Percentiles rank a stretch among this genome's conserved stretches.
phyloP scores from a whole-genome alignment of 2,113 vertebrate species.

The Sisor rabdophorus region DNA sequence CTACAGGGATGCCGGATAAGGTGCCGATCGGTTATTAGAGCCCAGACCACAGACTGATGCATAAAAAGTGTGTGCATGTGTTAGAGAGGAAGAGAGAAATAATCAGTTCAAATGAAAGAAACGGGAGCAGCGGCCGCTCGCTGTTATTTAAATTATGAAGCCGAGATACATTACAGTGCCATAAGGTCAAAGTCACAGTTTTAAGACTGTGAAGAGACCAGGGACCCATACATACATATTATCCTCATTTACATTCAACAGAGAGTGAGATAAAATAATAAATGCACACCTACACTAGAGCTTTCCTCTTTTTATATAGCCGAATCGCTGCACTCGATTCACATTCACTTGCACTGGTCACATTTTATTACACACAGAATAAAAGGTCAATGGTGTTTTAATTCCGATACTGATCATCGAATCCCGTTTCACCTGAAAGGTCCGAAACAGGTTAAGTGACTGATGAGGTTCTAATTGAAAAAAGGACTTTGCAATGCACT shows the following conservation, averaged over 20 bases:
- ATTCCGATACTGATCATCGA: constrained; percentile 14
- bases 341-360: not conserved
- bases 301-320: not conserved
- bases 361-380: constrained; percentile 3
- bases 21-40: constrained; percentile 33
- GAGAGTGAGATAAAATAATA: constrained; percentile 55
- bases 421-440: not conserved
- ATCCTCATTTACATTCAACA: constrained; percentile 65
- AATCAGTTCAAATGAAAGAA: constrained; percentile 14
- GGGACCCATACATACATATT: not conserved
- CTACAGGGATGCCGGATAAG: constrained; percentile 36
- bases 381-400: constrained; percentile 6
- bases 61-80: not conserved
- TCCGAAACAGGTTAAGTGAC: constrained; percentile 4
- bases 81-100: not conserved
- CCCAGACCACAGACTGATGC: constrained; percentile 8
- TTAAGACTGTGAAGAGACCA: constrained; percentile 55
- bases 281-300: constrained; percentile 26
- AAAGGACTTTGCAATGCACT: not conserved
- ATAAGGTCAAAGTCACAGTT: constrained; percentile 63
- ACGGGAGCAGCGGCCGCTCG: constrained; percentile 43
- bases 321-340: not conserved
- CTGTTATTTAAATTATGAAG: constrained; percentile 69
- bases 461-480: constrained; percentile 27
- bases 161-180: constrained; percentile 64